phyloP scores from a whole-genome alignment of 2,797 vertebrate species.

The Triplophysa yarkandensis region DNA sequence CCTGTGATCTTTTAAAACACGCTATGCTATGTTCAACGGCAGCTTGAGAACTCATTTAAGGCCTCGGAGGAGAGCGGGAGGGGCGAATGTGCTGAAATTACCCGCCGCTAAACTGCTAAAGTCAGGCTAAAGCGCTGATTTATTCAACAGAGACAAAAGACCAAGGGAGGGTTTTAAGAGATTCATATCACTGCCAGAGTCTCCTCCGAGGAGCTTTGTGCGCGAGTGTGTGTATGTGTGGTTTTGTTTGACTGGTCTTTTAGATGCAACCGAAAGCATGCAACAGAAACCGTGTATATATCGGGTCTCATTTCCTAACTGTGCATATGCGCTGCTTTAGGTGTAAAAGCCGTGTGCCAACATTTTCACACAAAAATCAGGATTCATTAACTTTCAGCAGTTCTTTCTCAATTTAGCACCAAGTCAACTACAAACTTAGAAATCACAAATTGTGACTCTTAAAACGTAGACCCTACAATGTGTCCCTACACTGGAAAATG shows the following conservation, averaged over 20 bases:
- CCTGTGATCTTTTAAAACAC: conserved; percentile 62
- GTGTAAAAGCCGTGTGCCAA: neutral
- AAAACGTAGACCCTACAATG: neutral
- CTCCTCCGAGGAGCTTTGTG: conserved; percentile 69
- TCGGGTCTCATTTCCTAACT: neutral
- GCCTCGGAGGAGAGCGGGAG: conserved; percentile 68
- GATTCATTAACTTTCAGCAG: neutral
- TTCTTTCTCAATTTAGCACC: neutral
- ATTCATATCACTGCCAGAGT: conserved; percentile 72
- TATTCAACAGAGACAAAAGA: conserved; percentile 81
- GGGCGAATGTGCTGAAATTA: conserved; percentile 73
- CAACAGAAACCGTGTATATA: neutral
- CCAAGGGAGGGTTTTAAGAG: conserved; percentile 80
- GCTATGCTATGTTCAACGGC: conserved; percentile 70
- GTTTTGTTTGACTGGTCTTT: conserved; percentile 30
- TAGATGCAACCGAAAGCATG: conserved; percentile 12
- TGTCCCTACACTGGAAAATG: no score
- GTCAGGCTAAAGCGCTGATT: conserved; percentile 79
- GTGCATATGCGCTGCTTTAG: neutral
- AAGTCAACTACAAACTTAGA: neutral
- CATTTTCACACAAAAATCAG: neutral
- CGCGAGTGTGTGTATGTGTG: conserved; percentile 23
- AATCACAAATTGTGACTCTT: neutral
- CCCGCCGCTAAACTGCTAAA: conserved; percentile 77
- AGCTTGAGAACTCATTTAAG: conserved; percentile 74